Evolutionary conservation across 1,140 invertebrate species (phyloP), one percentile per base, ranked within the genome.

Genomic region (Drosophila kurseongensis): DNA sequence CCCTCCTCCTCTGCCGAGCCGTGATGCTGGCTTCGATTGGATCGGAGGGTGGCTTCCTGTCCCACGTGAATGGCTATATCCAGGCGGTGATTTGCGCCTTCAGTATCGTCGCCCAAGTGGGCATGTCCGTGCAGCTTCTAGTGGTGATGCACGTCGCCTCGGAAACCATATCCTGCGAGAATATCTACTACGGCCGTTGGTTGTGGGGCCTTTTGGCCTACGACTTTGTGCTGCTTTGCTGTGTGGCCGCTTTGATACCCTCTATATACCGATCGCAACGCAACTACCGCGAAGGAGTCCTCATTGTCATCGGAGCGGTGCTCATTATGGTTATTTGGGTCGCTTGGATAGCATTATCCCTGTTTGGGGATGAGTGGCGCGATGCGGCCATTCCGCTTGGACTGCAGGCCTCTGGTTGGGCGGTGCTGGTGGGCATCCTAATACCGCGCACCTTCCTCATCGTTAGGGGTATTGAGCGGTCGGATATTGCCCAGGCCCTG

Each of bases 401-500:
- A 9, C 74, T 95, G 5, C 91, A 95, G 42, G 92, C 93, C 8
- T 94, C 93, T 2, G 94, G 94, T 1, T 94, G 94, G 51, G 92
- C 93, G 0, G 92, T 95, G 14, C 79, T 95, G 4, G 89, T 94
- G 7, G 91, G 93, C 1, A 92, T 95, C 13, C 94, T 95, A 56
- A 93, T 95, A 66, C 95, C 95, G 0, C 93, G 95, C 59, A 93
- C 94, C 0, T 95, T 95, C 59, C 85, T 94, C 54, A 95, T 95
- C 79, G 93, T 94, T 0, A 89, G 94, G 3, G 93, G 94, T 4
- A 93, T 94, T 29, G 93, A 93, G n/a, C 91, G 93, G 23, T 93
- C 94, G 51, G 93, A 93, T 62, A 92, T 93, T 58, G 93, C 92
- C 9, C 93, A 92, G 66, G 93, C 93, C 0, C 63, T 94, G 42